These are phyloP conservation scores for Zaprionus nigranus DNA, from an alignment of 1,140 invertebrate species.

Conservation along the genomic window DNA sequence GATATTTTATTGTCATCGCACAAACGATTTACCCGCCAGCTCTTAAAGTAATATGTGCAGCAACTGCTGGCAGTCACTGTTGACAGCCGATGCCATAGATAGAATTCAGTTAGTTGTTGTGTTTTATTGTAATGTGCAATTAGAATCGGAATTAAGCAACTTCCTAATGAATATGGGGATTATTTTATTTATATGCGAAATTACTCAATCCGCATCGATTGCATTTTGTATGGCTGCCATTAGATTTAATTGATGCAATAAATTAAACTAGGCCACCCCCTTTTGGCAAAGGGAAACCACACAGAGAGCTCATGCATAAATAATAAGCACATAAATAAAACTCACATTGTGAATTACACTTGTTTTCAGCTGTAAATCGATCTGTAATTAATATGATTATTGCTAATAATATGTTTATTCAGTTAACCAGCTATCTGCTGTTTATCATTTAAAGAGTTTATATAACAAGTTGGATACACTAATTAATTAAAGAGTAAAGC, in stretches of 20 bases:
- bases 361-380: neutral
- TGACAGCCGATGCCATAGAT: conserved; percentile 1
- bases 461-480: too few species aligned
- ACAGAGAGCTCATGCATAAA: neutral
- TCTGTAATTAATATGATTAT: neutral
- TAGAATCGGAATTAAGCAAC: neutral
- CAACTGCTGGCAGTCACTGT: conserved; percentile 10
- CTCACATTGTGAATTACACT: neutral
- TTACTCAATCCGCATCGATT: neutral
- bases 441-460: neutral
- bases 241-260: conserved; percentile 6
- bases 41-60: conserved; percentile 15
- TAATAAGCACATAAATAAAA: neutral
- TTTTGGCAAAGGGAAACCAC: neutral
- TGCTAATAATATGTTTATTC: neutral
- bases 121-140: conserved; percentile 1
- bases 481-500: too few species aligned
- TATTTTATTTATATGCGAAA: neutral
- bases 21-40: conserved; percentile 3
- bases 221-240: neutral
- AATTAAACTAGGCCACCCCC: neutral
- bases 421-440: neutral
- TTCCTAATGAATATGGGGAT: neutral
- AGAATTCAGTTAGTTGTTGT: conserved; percentile 9
- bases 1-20: conserved; percentile 55